Conservation (phyloP, 2,888 invertebrate species). For the Pseudococcus longispinus region DNA sequence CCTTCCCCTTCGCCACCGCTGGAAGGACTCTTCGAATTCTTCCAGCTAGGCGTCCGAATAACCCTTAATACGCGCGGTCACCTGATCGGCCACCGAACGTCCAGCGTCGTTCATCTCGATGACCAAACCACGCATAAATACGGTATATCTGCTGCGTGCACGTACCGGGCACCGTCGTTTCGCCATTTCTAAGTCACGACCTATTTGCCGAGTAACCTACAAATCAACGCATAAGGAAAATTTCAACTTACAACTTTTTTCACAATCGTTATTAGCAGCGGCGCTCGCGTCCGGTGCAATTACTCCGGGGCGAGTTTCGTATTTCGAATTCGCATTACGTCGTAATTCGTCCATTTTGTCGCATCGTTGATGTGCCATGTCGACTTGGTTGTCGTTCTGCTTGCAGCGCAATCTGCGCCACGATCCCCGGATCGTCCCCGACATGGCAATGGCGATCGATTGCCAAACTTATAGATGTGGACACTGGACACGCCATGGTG, state of each 20-base stretch:
- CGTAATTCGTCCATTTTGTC: not conserved
- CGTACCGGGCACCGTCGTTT: not conserved
- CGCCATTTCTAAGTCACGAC: slow-evolving; percentile 26
- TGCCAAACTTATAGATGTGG: too few species aligned
- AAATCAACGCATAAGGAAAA: slow-evolving; percentile 26
- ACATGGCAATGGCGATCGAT: too few species aligned
- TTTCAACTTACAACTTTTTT: slow-evolving; percentile 4
- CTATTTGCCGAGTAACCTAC: slow-evolving; percentile 18
- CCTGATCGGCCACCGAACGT: not conserved
- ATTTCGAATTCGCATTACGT: not conserved
- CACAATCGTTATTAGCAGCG: not conserved
- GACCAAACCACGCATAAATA: not conserved
- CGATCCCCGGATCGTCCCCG: too few species aligned
- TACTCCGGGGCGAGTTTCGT: not conserved
- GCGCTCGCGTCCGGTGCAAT: slow-evolving; percentile 3
- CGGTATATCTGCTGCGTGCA: not conserved
- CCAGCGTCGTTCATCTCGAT: not conserved
- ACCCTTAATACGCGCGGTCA: not conserved
- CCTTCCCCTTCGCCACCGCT: not conserved
- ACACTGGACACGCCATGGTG: too few species aligned
- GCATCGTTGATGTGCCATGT: not conserved
- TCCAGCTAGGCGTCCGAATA: not conserved
- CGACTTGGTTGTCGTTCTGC: too few species aligned
- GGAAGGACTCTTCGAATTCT: not conserved
- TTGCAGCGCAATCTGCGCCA: too few species aligned